These are phyloP conservation scores for Lasioglossum calceatum DNA, from an alignment of 2,888 invertebrate genomes.

Conservation along the genomic window DNA sequence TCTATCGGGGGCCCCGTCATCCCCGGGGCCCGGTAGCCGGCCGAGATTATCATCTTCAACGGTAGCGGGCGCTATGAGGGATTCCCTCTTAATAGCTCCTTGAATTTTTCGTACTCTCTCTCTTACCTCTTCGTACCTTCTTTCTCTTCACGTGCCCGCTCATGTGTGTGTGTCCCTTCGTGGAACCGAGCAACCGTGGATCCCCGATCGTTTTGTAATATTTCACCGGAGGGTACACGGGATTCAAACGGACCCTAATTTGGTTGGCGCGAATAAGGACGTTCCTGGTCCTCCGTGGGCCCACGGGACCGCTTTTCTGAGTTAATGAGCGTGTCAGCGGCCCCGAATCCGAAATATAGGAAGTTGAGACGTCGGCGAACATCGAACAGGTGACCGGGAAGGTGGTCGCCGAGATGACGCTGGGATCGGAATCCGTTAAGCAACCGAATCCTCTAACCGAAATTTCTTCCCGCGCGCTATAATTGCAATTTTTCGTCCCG, in stretches of 20 bases:
- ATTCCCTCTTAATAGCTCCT: constrained; percentile 73
- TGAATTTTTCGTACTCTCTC: constrained; percentile 66
- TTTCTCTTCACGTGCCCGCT: background rate
- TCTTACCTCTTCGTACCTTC: constrained; percentile 17
- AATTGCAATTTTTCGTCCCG: constrained; percentile 13
- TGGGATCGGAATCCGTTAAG: background rate
- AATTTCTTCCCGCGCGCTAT: background rate
- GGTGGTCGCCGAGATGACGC: constrained; percentile 31
- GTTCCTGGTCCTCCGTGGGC: constrained; percentile 31
- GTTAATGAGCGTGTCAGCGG: constrained; percentile 62
- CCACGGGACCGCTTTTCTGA: constrained; percentile 39
- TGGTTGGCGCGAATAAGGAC: constrained; percentile 64
- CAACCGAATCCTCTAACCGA: background rate
- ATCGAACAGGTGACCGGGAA: constrained; percentile 37
- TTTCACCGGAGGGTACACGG: constrained; percentile 44
- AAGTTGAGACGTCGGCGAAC: constrained; percentile 40
- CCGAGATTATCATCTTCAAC: constrained; percentile 73
- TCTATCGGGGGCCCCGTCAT: constrained; percentile 67
- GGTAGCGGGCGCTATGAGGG: constrained; percentile 74
- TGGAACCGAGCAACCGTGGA: constrained; percentile 49
- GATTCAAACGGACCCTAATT: constrained; percentile 55
- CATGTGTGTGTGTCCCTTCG: constrained; percentile 52
- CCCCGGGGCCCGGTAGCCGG: constrained; percentile 65
- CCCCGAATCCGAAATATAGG: constrained; percentile 52
- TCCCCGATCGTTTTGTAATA: constrained; percentile 63